A percentile compares a stretch with the other conserved stretches of the same genome.
phyloP scores from a whole-genome alignment of 1,140 invertebrate species.

The Sarcophaga peregrina region DNA sequence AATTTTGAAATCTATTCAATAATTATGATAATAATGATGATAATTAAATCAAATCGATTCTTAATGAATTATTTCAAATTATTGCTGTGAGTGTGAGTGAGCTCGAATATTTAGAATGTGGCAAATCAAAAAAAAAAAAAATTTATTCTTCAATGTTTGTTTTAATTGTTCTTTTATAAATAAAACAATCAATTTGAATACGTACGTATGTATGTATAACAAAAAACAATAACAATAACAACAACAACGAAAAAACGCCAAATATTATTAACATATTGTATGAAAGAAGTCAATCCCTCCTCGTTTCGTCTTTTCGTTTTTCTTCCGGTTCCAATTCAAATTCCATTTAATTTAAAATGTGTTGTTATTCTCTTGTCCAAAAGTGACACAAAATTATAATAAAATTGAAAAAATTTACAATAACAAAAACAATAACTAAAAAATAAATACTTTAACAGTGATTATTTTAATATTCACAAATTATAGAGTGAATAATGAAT shows the following conservation, averaged over 20 bases:
- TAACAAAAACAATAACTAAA: not conserved
- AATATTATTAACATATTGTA: too few relatives aligned
- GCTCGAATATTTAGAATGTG: too few relatives aligned
- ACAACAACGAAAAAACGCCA: not conserved
- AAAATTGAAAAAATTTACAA: too few relatives aligned
- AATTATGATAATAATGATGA: too few relatives aligned
- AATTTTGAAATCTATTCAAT: too few relatives aligned
- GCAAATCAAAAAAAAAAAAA: too few relatives aligned
- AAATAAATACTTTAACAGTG: not conserved
- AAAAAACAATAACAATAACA: constrained; percentile 1
- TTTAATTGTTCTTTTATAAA: not conserved
- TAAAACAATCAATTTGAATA: not conserved
- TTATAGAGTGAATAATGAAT: not conserved
- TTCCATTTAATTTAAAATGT: constrained; percentile 1
- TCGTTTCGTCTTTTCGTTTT: not conserved
- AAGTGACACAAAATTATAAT: too few relatives aligned
- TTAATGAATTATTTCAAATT: too few relatives aligned
- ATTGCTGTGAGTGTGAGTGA: too few relatives aligned
- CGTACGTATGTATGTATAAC: too few relatives aligned
- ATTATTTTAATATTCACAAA: not conserved
- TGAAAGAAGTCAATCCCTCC: not conserved
- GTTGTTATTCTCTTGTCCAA: not conserved
- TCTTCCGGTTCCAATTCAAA: not conserved
- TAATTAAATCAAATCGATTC: too few relatives aligned
- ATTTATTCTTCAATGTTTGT: not conserved